phyloP scores from a whole-genome alignment of 2,797 vertebrate species.

The Poliocrania exsul region DNA sequence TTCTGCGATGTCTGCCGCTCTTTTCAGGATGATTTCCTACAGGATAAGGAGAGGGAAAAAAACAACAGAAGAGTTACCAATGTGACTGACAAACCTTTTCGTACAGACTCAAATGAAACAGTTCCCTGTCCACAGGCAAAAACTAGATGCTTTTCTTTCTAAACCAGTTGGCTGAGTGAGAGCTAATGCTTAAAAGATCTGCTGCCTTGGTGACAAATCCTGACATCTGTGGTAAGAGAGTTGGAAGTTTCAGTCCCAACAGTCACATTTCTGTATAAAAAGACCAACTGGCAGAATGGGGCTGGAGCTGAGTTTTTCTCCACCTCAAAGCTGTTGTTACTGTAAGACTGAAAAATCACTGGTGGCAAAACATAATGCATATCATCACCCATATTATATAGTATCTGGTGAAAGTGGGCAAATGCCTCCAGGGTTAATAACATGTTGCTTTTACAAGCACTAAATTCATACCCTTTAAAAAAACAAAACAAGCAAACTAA shows the following conservation, averaged over 20 bases:
- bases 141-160: not conserved
- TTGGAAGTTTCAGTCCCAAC: not conserved
- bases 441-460: not conserved
- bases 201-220: not conserved
- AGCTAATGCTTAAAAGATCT: not conserved
- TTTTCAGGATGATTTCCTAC: conserved; percentile 95
- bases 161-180: not conserved
- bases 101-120: not conserved
- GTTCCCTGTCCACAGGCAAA: not conserved
- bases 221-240: not conserved
- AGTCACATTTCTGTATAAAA: not conserved
- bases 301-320: not conserved
- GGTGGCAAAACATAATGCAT: not conserved
- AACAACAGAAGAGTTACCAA: not conserved
- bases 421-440: conserved; percentile 1
- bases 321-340: not conserved
- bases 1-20: conserved; percentile 94
- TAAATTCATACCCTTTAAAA: conserved; percentile 13
- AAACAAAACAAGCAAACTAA: not conserved
- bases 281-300: not conserved
- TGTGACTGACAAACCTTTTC: not conserved
- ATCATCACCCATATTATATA: not conserved
- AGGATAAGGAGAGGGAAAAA: not conserved
- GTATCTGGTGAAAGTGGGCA: not conserved
- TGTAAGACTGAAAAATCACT: not conserved